Percentiles rank a stretch among this genome's conserved stretches.
These are phyloP conservation scores for Acanthococcus lagerstroemiae DNA, from an alignment of 2,888 invertebrate species.

Conservation along the genomic window DNA sequence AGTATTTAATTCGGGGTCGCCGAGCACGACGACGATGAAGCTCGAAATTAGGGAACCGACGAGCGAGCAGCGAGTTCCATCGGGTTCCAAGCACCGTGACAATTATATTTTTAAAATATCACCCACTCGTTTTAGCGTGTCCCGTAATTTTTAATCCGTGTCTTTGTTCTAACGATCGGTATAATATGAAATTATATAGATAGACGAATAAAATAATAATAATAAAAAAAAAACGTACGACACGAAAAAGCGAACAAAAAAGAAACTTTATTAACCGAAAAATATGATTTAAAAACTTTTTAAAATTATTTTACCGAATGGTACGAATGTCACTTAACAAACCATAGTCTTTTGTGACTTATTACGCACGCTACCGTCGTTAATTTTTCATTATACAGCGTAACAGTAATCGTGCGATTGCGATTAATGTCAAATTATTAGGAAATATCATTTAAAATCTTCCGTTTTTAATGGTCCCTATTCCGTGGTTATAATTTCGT, in stretches of 20 bases:
- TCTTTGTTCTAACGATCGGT: conserved; percentile 12
- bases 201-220: not conserved
- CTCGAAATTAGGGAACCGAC: not conserved
- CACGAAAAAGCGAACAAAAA: not conserved
- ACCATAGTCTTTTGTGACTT: not conserved
- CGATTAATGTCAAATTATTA: conserved; percentile 26
- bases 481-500: no score
- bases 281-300: conserved; percentile 24
- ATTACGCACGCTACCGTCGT: conserved; percentile 9
- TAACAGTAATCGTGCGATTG: conserved; percentile 8
- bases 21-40: conserved; percentile 3
- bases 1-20: conserved; percentile 14
- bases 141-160: conserved; percentile 21
- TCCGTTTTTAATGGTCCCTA: no score
- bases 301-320: conserved; percentile 14
- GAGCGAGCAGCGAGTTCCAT: conserved; percentile 20
- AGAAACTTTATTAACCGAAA: conserved; percentile 23
- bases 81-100: conserved; percentile 29
- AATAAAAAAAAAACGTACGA: not conserved
- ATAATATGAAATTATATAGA: no score
- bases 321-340: conserved; percentile 18
- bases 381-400: conserved; percentile 7
- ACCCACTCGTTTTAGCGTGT: conserved; percentile 22
- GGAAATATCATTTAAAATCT: not conserved
- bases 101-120: conserved; percentile 23